A percentile compares a stretch with the other conserved stretches of the same genome.
phyloP scores from a whole-genome alignment of 1,140 invertebrate species.

The Capitella teleta region DNA sequence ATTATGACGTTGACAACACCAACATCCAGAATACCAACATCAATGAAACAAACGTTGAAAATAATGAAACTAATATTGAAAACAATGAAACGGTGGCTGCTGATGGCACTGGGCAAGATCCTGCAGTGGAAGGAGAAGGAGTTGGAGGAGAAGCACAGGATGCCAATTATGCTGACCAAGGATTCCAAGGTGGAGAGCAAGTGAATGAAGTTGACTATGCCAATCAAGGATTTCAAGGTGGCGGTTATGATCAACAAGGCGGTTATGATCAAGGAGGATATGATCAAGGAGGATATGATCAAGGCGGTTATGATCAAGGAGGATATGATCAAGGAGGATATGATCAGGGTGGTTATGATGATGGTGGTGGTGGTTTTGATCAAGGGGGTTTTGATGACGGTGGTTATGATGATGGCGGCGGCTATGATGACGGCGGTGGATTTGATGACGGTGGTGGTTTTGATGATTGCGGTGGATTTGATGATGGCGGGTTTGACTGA shows the following conservation, averaged over 20 bases:
- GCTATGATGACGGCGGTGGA: conserved; percentile 2
- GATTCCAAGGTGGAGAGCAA: too few species aligned
- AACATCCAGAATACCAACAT: conserved; percentile 4
- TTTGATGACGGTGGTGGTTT: conserved; percentile 1
- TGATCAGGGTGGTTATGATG: background rate
- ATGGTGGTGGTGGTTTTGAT: conserved; percentile 3
- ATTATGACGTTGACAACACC: conserved; percentile 5
- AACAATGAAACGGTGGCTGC: too few species aligned
- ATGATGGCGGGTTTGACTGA: too few species aligned
- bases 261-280: conserved; percentile 5
- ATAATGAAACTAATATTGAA: conserved; percentile 5
- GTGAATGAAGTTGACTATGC: conserved; percentile 1
- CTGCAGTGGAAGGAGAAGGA: too few species aligned
- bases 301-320: background rate
- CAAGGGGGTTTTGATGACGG: conserved; percentile 5
- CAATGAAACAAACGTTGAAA: conserved; percentile 5
- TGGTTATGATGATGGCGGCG: conserved; percentile 1
- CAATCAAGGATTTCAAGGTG: conserved; percentile 1
- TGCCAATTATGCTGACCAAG: too few species aligned
- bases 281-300: conserved; percentile 1
- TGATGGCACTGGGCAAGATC: too few species aligned
- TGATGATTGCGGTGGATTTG: too few species aligned
- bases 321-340: conserved; percentile 5
- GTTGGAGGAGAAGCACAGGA: too few species aligned
- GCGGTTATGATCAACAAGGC: background rate